Evolutionary conservation across 2,888 invertebrate genomes (phyloP).

Genomic region (Allophyes oxyacanthae): DNA sequence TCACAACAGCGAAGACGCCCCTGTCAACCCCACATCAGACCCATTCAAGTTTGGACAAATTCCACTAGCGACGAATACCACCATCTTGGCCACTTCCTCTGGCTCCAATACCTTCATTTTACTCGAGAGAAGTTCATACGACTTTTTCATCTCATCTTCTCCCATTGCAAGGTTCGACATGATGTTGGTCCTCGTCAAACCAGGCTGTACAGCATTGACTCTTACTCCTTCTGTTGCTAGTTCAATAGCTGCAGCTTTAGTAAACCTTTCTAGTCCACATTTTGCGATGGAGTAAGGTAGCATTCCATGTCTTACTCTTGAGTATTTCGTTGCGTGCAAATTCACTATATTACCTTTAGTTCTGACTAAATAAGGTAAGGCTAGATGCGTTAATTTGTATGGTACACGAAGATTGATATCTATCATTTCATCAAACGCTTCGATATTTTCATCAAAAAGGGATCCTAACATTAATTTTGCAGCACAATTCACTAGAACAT

Average conservation of each 20-base stretch:
- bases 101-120: constrained; percentile 64
- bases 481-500: constrained; percentile 95
- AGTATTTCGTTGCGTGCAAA: constrained; percentile 95
- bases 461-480: constrained; percentile 92
- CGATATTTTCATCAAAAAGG: constrained; percentile 93
- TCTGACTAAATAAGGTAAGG: constrained; percentile 93
- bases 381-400: constrained; percentile 93
- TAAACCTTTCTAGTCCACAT: constrained; percentile 65
- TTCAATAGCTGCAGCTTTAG: constrained; percentile 67
- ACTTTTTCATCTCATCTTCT: constrained; percentile 56
- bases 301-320: constrained; percentile 70
- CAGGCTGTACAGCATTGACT: constrained; percentile 67
- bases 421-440: constrained; percentile 94
- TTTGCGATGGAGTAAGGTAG: constrained; percentile 64
- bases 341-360: constrained; percentile 95
- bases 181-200: constrained; percentile 64
- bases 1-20: constrained; percentile 52
- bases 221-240: constrained; percentile 63
- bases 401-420: constrained; percentile 94
- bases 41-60: constrained; percentile 70
- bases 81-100: constrained; percentile 70
- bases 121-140: constrained; percentile 51
- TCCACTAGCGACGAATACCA: constrained; percentile 69
- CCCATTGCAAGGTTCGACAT: constrained; percentile 60
- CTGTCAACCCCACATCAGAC: constrained; percentile 62